Conservation (phyloP, 2,113 vertebrate species). For the Reinhardtius hippoglossoides region DNA sequence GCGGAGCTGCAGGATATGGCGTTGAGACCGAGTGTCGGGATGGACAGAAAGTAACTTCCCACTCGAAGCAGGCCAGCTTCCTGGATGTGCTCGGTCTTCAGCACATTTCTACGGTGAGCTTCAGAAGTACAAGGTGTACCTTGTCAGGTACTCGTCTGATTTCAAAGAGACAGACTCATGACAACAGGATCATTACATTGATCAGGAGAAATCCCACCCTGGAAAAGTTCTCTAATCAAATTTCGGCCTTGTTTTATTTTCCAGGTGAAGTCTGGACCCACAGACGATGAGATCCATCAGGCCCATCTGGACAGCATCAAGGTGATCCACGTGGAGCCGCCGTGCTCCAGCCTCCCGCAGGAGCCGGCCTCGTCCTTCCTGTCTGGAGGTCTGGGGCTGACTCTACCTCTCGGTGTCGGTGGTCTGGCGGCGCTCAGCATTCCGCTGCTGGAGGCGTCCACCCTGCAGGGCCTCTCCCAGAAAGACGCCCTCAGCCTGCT, state of each 20-base stretch:
- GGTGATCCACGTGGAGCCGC: conserved; percentile 89
- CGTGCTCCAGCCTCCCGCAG: conserved; percentile 91
- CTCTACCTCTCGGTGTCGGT: conserved; percentile 40
- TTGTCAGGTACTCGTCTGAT: no score
- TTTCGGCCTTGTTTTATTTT: no score
- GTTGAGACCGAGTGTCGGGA: conserved; percentile 34
- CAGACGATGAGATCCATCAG: conserved; percentile 83
- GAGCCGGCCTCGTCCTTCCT: conserved; percentile 80
- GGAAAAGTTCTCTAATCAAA: not conserved
- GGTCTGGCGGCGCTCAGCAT: conserved; percentile 83
- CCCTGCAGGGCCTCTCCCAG: conserved; percentile 88
- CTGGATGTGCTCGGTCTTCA: conserved; percentile 90
- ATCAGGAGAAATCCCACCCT: no score
- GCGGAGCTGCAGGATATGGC: conserved; percentile 28
- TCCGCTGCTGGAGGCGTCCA: conserved; percentile 85
- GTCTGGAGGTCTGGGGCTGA: conserved; percentile 60
- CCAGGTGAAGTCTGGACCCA: conserved; percentile 81
- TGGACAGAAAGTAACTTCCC: no score
- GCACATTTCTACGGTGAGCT: conserved; percentile 81
- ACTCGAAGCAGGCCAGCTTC: conserved; percentile 83
- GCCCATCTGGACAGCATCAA: conserved; percentile 88
- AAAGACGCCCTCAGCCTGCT: conserved; percentile 88
- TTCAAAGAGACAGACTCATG: no score
- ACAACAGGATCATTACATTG: no score
- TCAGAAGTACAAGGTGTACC: not conserved